phyloP scores from a whole-genome alignment of 2,888 invertebrate species.

The Eupithecia insigniata region DNA sequence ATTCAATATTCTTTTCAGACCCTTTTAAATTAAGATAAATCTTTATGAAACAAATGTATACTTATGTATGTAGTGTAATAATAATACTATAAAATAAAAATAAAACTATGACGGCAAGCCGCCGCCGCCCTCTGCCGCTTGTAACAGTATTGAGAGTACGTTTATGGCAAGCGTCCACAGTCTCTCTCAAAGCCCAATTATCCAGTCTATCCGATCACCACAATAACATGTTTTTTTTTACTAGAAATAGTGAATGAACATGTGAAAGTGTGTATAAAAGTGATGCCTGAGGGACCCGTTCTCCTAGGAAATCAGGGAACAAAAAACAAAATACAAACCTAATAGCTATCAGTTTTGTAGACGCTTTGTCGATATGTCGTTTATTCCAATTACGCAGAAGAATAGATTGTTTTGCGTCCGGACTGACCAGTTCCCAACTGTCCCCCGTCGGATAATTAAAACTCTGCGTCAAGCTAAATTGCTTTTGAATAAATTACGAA shows the following conservation, averaged over 20 bases:
- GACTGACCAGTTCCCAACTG: background rate
- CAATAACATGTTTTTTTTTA: too few relatives aligned
- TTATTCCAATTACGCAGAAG: constrained; percentile 26
- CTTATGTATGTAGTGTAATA: too few relatives aligned
- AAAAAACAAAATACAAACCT: background rate
- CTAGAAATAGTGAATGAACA: background rate
- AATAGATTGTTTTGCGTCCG: constrained; percentile 25
- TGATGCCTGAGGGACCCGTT: too few relatives aligned
- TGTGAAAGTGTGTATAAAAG: background rate
- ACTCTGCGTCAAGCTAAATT: constrained; percentile 25
- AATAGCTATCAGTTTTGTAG: background rate
- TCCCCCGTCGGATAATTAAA: constrained; percentile 28
- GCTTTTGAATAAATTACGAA: constrained; percentile 29
- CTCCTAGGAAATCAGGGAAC: background rate
- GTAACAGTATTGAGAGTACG: too few relatives aligned
- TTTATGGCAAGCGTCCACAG: too few relatives aligned
- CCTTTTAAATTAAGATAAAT: background rate
- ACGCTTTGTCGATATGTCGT: constrained; percentile 12
- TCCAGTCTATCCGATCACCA: too few relatives aligned
- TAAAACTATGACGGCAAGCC: too few relatives aligned
- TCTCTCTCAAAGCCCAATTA: too few relatives aligned
- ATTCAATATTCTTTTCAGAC: background rate
- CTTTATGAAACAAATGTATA: background rate
- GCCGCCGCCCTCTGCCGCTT: too few relatives aligned
- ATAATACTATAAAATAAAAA: too few relatives aligned